These are phyloP conservation scores for Oryctolagus cuniculus DNA, from an alignment of 2,113 vertebrate genomes.

Conservation along the genomic window mOryCun1.1 NC_091435.1:94408001-94408500, in stretches of 20 bases:
- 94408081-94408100: background rate
- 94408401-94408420: background rate
- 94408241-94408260: background rate
- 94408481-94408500: no score
- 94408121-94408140: background rate
- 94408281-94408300: background rate
- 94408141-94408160: slow-evolving; percentile 14
- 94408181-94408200: background rate
- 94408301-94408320: background rate
- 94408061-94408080: no score
- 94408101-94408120: background rate
- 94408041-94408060: no score
- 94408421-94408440: no score
- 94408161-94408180: background rate
- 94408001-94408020: no score
- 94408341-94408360: slow-evolving; percentile 29
- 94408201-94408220: background rate
- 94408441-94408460: no score
- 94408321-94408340: slow-evolving; percentile 15
- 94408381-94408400: background rate
- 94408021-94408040: no score
- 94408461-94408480: no score
- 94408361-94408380: background rate
- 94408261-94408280: slow-evolving; percentile 29
- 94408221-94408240: background rate